phyloP scores from a whole-genome alignment of 2,888 invertebrate species.

The Tortricodes alternella region DNA sequence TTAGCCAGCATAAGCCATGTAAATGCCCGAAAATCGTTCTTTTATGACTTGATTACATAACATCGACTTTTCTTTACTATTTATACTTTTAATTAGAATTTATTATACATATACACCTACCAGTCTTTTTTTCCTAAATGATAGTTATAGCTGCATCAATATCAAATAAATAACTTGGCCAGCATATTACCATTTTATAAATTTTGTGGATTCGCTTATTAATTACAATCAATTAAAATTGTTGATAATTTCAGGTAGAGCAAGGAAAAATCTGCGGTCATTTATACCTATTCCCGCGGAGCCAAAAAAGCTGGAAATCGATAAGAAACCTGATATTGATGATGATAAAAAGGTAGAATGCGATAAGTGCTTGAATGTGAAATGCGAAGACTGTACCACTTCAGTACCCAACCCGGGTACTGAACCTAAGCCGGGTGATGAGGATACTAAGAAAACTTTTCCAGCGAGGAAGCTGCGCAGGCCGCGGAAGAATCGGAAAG shows the following conservation, averaged over 20 bases:
- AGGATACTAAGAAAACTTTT: slow-evolving; percentile 53
- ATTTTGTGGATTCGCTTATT: no score
- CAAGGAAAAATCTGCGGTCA: slow-evolving; percentile 69
- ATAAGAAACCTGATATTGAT: slow-evolving; percentile 55
- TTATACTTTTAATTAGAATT: no score
- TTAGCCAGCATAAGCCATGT: no score
- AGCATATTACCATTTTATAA: no score
- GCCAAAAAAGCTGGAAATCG: slow-evolving; percentile 57
- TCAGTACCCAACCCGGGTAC: slow-evolving; percentile 55
- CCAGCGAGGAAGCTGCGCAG: slow-evolving; percentile 56
- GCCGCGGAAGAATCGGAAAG: slow-evolving; percentile 72
- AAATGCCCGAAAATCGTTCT: no score
- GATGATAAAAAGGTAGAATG: slow-evolving; percentile 63
- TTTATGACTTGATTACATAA: no score
- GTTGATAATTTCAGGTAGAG: slow-evolving; percentile 61
- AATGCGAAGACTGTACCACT: slow-evolving; percentile 58
- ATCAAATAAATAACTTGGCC: no score
- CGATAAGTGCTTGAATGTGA: slow-evolving; percentile 60
- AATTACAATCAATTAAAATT: no score
- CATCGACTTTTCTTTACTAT: no score
- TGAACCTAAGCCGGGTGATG: slow-evolving; percentile 59
- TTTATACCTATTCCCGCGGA: slow-evolving; percentile 72
- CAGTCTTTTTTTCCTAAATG: no score
- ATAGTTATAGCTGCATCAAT: no score
- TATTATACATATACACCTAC: no score